Conservation (phyloP, 2,113 vertebrate species). For the Pycnonotus jocosus region DNA sequence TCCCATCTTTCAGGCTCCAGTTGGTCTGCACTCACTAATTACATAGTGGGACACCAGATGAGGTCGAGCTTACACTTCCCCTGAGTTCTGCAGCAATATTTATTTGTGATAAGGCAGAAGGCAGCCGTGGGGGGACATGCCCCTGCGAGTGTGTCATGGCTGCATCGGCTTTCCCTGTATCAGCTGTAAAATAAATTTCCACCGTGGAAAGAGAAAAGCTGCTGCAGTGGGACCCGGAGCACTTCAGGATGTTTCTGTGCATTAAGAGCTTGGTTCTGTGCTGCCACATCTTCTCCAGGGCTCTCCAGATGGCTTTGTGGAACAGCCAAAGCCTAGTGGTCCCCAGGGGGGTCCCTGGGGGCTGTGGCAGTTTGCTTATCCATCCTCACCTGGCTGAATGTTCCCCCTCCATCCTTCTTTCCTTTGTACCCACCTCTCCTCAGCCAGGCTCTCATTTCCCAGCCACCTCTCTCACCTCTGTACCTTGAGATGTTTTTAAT, state of each 20-base stretch:
- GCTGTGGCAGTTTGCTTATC: not conserved
- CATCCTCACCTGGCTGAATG: not conserved
- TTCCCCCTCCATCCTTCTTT: not conserved
- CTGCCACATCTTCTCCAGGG: not conserved
- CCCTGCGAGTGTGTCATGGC: accelerated
- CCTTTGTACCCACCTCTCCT: not conserved
- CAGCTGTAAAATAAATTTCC: not conserved
- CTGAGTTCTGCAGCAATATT: not conserved
- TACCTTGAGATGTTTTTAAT: not conserved
- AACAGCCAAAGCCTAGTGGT: accelerated
- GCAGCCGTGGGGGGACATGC: not conserved
- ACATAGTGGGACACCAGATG: not conserved
- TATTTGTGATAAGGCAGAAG: not conserved
- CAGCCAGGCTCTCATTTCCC: not conserved
- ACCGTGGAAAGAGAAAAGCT: not conserved
- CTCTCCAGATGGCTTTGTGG: not conserved
- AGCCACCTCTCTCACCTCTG: not conserved
- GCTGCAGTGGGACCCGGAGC: not conserved
- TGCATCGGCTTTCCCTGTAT: not conserved
- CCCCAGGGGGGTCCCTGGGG: accelerated
- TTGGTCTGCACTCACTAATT: not conserved
- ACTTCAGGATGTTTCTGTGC: not conserved
- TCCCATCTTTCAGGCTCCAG: not conserved
- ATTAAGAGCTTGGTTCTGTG: not conserved
- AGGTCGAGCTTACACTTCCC: not conserved